Conservation (phyloP, 1,140 invertebrate genomes). For the Limonius californicus region DNA sequence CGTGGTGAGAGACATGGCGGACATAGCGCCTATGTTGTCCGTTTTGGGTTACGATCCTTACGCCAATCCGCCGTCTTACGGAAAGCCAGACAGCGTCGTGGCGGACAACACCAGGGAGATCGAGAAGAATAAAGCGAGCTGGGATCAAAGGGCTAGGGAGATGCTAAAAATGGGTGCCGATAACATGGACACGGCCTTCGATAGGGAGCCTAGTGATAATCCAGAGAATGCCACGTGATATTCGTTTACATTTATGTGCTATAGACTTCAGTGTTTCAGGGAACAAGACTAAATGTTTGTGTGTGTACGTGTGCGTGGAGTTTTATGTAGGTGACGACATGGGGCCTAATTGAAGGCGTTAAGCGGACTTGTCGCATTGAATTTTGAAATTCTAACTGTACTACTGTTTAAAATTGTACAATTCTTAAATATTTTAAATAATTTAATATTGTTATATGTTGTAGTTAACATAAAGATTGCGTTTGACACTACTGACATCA, state of each 20-base stretch:
- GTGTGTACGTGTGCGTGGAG: background rate
- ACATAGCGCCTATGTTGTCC: slow-evolving; percentile 88
- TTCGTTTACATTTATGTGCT: slow-evolving; percentile 27
- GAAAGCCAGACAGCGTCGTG: slow-evolving; percentile 78
- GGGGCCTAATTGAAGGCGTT: too few species aligned
- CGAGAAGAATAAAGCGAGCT: slow-evolving; percentile 52
- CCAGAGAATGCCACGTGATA: slow-evolving; percentile 38
- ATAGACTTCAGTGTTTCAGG: slow-evolving; percentile 9
- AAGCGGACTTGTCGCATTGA: too few species aligned
- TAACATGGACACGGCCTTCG: slow-evolving; percentile 35
- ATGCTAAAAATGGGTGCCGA: slow-evolving; percentile 43
- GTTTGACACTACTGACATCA: too few species aligned
- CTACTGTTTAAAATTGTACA: too few species aligned
- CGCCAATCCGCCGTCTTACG: slow-evolving; percentile 91
- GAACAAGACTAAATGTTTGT: slow-evolving; percentile 15
- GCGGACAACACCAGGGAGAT: slow-evolving; percentile 71
- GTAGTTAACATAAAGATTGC: too few species aligned
- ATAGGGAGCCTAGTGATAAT: slow-evolving; percentile 41
- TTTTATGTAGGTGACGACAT: too few species aligned
- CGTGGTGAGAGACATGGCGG: slow-evolving; percentile 85
- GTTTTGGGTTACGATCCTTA: slow-evolving; percentile 91
- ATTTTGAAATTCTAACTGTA: too few species aligned
- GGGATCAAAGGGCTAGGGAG: slow-evolving; percentile 55
- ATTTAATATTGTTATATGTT: too few species aligned
- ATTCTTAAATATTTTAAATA: too few species aligned